Evolutionary conservation across 2,113 vertebrate genomes (phyloP).

Genomic region (Heterotis niloticus): DNA sequence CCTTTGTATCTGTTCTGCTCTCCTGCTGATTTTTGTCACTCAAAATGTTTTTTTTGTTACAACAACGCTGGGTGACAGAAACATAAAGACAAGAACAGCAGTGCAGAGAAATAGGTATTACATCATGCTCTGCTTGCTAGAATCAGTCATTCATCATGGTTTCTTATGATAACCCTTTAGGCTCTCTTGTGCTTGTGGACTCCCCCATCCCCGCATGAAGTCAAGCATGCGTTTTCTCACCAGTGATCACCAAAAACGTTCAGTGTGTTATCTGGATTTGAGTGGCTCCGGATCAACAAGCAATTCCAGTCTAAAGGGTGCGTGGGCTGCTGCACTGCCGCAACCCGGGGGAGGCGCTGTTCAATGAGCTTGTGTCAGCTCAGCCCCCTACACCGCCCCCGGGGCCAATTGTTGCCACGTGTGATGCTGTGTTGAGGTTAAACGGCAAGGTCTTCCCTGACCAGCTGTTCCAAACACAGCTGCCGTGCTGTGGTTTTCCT

Average conservation of each 20-base stretch:
- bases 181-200: too few relatives aligned
- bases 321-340: constrained; percentile 28
- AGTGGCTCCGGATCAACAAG: background rate
- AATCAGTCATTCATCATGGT: background rate
- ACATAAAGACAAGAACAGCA: too few relatives aligned
- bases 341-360: constrained; percentile 23
- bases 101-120: too few relatives aligned
- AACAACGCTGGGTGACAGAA: too few relatives aligned
- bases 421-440: background rate
- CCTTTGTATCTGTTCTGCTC: background rate
- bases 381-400: background rate
- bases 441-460: background rate
- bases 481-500: background rate
- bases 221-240: background rate
- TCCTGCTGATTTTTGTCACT: background rate
- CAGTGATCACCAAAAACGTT: constrained; percentile 1
- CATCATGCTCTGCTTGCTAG: too few relatives aligned
- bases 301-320: constrained; percentile 4
- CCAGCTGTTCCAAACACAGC: background rate
- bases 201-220: background rate
- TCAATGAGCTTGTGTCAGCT: constrained; percentile 27
- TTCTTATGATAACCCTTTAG: background rate
- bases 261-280: background rate
- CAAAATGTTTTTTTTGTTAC: background rate
- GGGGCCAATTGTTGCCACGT: background rate